Conservation (phyloP, 2,888 invertebrate species). For the Hanleya hanleyi region DNA sequence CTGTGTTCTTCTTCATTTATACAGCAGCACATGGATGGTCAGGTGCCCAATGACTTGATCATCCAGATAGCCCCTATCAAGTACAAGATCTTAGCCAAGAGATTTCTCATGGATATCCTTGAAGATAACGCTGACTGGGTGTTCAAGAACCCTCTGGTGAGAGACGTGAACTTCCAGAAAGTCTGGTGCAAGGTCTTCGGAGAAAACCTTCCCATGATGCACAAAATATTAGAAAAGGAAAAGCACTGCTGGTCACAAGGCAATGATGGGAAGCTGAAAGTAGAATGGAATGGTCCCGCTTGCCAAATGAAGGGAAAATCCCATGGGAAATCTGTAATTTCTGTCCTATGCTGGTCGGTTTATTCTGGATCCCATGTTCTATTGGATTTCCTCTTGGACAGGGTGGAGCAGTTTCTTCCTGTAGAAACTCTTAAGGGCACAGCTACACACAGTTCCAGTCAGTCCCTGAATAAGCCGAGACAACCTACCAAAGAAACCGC, state of each 20-base stretch:
- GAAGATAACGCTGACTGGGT: slow-evolving; percentile 2
- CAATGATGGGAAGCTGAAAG: not conserved
- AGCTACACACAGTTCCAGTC: not conserved
- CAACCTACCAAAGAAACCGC: not conserved
- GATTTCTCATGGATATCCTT: not conserved
- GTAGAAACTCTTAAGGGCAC: slow-evolving; percentile 1
- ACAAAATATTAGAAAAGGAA: not conserved
- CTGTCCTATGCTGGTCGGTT: not conserved
- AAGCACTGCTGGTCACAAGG: slow-evolving; percentile 3
- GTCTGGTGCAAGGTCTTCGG: slow-evolving; percentile 3
- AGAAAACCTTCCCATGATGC: slow-evolving; percentile 2
- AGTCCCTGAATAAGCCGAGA: not conserved
- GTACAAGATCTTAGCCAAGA: not conserved
- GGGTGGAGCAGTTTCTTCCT: not conserved
- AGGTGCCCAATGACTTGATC: not conserved
- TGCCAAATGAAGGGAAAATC: not conserved
- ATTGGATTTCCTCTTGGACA: not conserved
- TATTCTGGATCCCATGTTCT: not conserved
- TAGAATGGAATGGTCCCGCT: not conserved
- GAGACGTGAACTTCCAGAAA: not conserved
- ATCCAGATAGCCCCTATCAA: not conserved
- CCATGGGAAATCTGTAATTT: not conserved
- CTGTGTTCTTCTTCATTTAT: not conserved
- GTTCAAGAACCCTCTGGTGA: not conserved
- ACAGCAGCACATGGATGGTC: not conserved